Conservation (phyloP, 2,797 vertebrate species). For the Heteromormyrus szaboi region DNA sequence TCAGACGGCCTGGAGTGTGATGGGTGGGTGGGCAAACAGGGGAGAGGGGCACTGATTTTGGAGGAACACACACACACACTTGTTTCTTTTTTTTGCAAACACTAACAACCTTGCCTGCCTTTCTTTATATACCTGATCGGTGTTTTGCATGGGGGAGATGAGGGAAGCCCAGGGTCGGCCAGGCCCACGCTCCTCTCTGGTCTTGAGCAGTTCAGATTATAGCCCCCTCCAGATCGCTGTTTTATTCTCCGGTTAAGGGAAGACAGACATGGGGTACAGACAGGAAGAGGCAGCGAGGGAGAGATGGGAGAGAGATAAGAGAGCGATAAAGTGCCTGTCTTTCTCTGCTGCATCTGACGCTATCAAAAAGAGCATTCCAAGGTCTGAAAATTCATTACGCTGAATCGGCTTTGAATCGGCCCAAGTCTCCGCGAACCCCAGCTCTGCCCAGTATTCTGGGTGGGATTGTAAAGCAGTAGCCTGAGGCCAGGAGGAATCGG, state of each 20-base stretch:
- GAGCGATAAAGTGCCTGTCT: slow-evolving; percentile 45
- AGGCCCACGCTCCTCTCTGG: not conserved
- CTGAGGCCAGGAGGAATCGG: slow-evolving; percentile 62
- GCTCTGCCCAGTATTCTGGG: slow-evolving; percentile 61
- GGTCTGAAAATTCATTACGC: slow-evolving; percentile 71
- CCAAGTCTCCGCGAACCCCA: slow-evolving; percentile 30
- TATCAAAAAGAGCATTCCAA: slow-evolving; percentile 68
- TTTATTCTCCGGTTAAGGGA: slow-evolving; percentile 1
- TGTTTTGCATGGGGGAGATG: not conserved
- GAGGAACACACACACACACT: not conserved
- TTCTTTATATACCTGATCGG: not conserved
- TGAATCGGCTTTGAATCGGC: slow-evolving; percentile 62
- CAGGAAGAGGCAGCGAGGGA: slow-evolving; percentile 29
- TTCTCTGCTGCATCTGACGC: slow-evolving; percentile 58
- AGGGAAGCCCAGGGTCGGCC: not conserved
- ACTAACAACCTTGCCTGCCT: not conserved
- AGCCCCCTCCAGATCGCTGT: not conserved
- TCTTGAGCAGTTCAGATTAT: not conserved
- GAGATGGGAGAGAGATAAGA: slow-evolving; percentile 40
- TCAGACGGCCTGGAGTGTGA: not conserved
- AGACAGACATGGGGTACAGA: not conserved
- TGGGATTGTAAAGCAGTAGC: slow-evolving; percentile 71
- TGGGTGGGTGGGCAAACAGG: slow-evolving; percentile 30
- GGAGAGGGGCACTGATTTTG: slow-evolving; percentile 20
- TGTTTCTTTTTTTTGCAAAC: not conserved